phyloP scores from a whole-genome alignment of 2,797 vertebrate species.

The Protosalanx chinensis region DNA sequence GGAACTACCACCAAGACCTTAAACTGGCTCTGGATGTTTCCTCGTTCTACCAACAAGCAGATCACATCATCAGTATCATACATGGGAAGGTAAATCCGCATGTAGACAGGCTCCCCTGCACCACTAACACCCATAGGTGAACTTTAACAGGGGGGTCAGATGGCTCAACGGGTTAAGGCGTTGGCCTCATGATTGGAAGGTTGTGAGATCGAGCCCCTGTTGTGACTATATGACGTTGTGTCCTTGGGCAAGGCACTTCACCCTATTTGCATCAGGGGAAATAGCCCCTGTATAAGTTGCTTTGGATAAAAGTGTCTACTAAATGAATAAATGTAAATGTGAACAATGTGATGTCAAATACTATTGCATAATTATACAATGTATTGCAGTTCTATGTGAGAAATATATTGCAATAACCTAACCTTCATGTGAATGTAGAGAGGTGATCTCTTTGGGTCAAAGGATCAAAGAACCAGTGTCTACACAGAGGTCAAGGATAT shows the following conservation, averaged over 20 bases:
- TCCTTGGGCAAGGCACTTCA: no score
- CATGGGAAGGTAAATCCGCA: constrained; percentile 57
- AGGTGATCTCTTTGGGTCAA: background rate
- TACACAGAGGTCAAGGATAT: background rate
- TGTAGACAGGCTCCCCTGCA: background rate
- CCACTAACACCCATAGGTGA: background rate
- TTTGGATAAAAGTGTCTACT: no score
- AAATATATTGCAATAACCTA: background rate
- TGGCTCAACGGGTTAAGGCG: no score
- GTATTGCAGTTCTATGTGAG: background rate
- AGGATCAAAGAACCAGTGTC: background rate
- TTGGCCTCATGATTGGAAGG: no score
- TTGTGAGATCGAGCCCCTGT: no score
- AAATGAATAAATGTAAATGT: background rate
- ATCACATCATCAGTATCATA: constrained; percentile 60
- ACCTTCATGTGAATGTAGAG: background rate
- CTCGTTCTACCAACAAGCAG: constrained; percentile 69
- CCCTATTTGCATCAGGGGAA: no score
- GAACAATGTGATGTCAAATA: background rate
- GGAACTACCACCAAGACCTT: constrained; percentile 66
- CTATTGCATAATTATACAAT: background rate
- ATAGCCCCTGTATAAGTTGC: no score
- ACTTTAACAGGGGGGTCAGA: no score
- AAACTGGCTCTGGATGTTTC: constrained; percentile 71
- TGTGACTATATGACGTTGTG: no score